Evolutionary conservation across 2,888 invertebrate species (phyloP).

Genomic region (Polydrusus tereticollis): DNA sequence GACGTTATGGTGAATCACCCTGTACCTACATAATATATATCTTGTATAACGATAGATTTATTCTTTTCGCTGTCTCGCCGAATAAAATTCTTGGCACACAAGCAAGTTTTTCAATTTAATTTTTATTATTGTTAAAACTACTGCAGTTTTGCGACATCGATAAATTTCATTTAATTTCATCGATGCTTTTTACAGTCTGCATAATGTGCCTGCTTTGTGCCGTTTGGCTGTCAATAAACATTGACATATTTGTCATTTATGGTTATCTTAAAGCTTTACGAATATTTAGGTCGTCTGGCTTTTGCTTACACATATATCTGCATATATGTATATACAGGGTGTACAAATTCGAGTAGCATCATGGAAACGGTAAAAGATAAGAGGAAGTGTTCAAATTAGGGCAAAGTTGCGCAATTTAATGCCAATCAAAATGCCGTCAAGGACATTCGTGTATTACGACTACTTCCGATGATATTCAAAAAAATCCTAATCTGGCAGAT

Average conservation of each 20-base stretch:
- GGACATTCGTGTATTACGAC: too few relatives aligned
- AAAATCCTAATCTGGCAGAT: too few relatives aligned
- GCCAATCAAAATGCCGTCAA: too few relatives aligned
- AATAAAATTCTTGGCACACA: not conserved
- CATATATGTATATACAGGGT: too few relatives aligned
- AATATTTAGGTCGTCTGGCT: not conserved
- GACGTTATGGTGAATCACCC: too few relatives aligned
- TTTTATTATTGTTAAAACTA: slow-evolving; percentile 2
- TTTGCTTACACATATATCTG: too few relatives aligned
- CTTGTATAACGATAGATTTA: not conserved
- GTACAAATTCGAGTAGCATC: too few relatives aligned
- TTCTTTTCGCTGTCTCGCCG: not conserved
- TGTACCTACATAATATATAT: not conserved
- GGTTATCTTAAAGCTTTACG: not conserved
- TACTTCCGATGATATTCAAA: too few relatives aligned
- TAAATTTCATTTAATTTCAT: slow-evolving; percentile 17
- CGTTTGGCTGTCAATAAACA: slow-evolving; percentile 2
- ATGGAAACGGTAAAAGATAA: too few relatives aligned
- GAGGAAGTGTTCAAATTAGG: too few relatives aligned
- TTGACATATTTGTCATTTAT: slow-evolving; percentile 6
- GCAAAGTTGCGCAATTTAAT: too few relatives aligned
- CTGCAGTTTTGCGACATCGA: slow-evolving; percentile 14
- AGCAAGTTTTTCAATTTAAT: not conserved
- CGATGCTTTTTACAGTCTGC: slow-evolving; percentile 11
- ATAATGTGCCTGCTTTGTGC: slow-evolving; percentile 12